Conservation (phyloP, 2,797 vertebrate genomes). For the Sphaeramia orbicularis region DNA sequence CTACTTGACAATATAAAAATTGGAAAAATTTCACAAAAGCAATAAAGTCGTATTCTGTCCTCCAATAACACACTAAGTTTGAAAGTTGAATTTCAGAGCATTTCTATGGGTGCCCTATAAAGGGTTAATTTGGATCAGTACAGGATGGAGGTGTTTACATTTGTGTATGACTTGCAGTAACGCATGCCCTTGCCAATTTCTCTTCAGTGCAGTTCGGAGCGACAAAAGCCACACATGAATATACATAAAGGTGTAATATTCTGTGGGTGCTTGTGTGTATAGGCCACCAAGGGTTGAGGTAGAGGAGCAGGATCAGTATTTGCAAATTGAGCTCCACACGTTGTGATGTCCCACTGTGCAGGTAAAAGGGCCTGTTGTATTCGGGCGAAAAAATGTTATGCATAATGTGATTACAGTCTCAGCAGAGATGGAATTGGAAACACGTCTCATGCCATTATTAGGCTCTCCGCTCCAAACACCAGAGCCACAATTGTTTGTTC, state of each 20-base stretch:
- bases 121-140: background rate
- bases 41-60: too few relatives aligned
- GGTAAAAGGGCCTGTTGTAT: constrained; percentile 57
- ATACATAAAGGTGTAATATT: constrained; percentile 5
- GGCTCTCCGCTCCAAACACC: constrained; percentile 33
- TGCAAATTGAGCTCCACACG: constrained; percentile 52
- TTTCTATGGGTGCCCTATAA: too few relatives aligned
- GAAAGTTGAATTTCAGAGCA: too few relatives aligned
- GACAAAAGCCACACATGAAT: constrained; percentile 2
- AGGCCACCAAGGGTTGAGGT: background rate
- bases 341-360: constrained; percentile 53
- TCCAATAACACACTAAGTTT: too few relatives aligned
- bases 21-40: too few relatives aligned
- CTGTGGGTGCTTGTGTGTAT: constrained; percentile 7
- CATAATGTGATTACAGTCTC: constrained; percentile 75
- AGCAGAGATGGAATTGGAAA: constrained; percentile 63
- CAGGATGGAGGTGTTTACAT: background rate
- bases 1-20: too few relatives aligned
- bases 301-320: constrained; percentile 47
- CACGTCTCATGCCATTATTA: constrained; percentile 64
- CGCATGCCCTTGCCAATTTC: background rate
- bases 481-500: constrained; percentile 49
- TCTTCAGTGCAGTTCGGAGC: constrained; percentile 1
- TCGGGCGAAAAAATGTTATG: constrained; percentile 63
- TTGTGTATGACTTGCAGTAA: background rate